A percentile compares a stretch with the other conserved stretches of the same genome.
Conservation (phyloP, 2,888 invertebrate species). For the Glyphotaelius pellucidus region DNA sequence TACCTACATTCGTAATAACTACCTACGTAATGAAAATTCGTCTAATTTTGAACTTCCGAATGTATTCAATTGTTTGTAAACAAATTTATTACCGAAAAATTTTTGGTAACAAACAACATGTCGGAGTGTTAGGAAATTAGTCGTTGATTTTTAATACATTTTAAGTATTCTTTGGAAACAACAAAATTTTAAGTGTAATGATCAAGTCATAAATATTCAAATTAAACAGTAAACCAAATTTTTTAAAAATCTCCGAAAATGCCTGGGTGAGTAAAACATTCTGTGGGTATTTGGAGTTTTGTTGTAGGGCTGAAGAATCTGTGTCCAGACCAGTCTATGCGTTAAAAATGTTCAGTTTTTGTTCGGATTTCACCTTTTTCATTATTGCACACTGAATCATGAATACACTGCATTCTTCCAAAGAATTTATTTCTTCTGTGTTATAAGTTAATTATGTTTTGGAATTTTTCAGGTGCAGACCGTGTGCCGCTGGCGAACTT, state of each 20-base stretch:
- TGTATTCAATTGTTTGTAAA: not conserved
- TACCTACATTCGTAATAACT: not conserved
- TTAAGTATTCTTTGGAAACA: not conserved
- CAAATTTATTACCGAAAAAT: constrained; percentile 11
- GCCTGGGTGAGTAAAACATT: constrained; percentile 27
- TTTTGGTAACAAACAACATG: constrained; percentile 13
- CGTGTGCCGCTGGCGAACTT: constrained; percentile 75
- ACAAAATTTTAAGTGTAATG: constrained; percentile 28
- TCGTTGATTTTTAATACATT: not conserved
- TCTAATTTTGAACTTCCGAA: not conserved
- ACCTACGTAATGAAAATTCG: not conserved
- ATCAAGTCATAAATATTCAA: not conserved
- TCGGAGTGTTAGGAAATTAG: constrained; percentile 17
- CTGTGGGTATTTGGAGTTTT: not conserved
- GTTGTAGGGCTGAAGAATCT: not conserved
- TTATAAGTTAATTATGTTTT: not conserved
- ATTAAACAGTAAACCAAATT: not conserved
- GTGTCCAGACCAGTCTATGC: not conserved
- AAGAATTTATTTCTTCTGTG: not conserved
- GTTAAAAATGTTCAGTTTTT: too few relatives aligned
- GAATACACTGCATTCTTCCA: not conserved
- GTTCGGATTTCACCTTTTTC: too few relatives aligned
- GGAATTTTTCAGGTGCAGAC: constrained; percentile 8
- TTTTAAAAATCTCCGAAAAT: constrained; percentile 12
- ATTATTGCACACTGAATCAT: too few relatives aligned